Evolutionary conservation across 2,888 invertebrate species (phyloP).

Genomic region (Mimachlamys varia): DNA sequence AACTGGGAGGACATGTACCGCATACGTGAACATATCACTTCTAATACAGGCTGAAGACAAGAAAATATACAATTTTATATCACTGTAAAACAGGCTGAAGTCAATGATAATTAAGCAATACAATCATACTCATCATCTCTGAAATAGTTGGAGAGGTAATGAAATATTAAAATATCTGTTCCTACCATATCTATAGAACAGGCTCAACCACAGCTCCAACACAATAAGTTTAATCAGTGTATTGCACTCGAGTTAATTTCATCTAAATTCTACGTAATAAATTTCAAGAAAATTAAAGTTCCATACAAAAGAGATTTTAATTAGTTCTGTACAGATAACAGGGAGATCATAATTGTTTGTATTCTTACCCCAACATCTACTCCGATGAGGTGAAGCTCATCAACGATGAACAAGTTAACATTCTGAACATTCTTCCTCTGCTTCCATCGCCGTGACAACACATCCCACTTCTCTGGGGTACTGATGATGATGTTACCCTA

Average conservation of each 20-base stretch:
- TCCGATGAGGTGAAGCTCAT: conserved; percentile 92
- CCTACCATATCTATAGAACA: too few relatives aligned
- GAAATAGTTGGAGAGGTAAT: neutral
- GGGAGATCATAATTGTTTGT: neutral
- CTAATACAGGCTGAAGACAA: conserved; percentile 89
- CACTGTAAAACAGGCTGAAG: neutral
- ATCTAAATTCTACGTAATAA: too few relatives aligned
- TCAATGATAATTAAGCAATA: neutral
- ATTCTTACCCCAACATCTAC: conserved; percentile 82
- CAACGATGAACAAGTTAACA: conserved; percentile 96
- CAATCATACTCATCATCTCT: neutral
- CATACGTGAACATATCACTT: conserved; percentile 95
- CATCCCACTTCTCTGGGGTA: conserved; percentile 99
- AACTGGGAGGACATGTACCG: conserved; percentile 96
- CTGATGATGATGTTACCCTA: conserved; percentile 98
- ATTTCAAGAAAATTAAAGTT: too few relatives aligned
- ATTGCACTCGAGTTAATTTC: too few relatives aligned
- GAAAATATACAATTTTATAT: neutral
- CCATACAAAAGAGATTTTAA: too few relatives aligned
- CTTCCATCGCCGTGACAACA: conserved; percentile 98
- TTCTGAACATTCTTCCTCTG: conserved; percentile 99
- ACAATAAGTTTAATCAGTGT: too few relatives aligned
- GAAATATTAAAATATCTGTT: too few relatives aligned
- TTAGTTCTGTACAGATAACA: too few relatives aligned
- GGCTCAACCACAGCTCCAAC: too few relatives aligned